Base-by-base conservation (phyloP, 2,888 invertebrate genomes). In the Drosophila paranaensis region DNA sequence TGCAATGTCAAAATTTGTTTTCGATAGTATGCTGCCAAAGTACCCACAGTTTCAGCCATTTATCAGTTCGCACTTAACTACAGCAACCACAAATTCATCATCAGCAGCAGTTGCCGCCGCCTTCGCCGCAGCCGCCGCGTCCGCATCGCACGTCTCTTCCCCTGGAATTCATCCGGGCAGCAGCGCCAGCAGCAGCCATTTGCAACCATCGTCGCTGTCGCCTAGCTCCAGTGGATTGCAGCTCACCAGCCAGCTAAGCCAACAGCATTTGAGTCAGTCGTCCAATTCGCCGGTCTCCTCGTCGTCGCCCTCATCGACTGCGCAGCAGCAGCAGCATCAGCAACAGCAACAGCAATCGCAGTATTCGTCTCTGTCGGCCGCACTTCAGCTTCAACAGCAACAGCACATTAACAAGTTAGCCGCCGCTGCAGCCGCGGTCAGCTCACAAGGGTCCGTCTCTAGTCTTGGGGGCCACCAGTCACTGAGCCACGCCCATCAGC, bases 1-100 rank as follows among this genome's bases (percentile, higher is more conserved):
- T 94, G 96, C 96, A 95, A 98, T 98, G 97, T 97, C 97, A 95
- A 98, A 97, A 96, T 98, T 97, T 95, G 97, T 97, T 95, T 97
- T 98, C 95, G 97, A 98, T 97, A 97, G 97, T 95, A 97, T 98
- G 97, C 96, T 98, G 94, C 97, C 97, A 92, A 98, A 98, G 95
- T 98, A 98, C 95, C 97, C 94, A 93, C 93, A 95, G 93, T 95
- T 95, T 93, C 95, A 95, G 93, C 93, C 93, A 92, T 93, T 93
- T 91, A 93, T 93, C 82, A 93, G 92, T 92, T 93, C 93, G 90
- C 93, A 93, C 91, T 91, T 93, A 91, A 91, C 91, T 85, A 88
- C 92, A 92, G 91, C 92, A 82, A 84, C 93, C 94, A 94, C 93
- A 94, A 94, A 89, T 93, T 93, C 91, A 93, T 95, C 94, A 94